These are phyloP conservation scores for Ferrisia virgata DNA, from an alignment of 2,888 invertebrate species.

Conservation along the genomic window DNA sequence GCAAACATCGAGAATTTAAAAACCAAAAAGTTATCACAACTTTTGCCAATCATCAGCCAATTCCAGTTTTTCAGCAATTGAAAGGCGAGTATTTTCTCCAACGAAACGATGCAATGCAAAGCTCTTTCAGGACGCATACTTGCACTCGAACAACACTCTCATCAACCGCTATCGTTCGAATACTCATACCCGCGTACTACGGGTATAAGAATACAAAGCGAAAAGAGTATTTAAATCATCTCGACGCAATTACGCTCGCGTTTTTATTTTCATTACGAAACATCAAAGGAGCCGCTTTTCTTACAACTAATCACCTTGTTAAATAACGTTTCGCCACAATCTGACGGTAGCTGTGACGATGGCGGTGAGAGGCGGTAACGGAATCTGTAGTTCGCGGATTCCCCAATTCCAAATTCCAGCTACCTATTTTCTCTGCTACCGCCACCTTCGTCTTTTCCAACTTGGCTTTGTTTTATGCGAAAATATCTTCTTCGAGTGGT, in stretches of 20 bases:
- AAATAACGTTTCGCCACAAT: slow-evolving; percentile 5
- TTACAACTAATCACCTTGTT: slow-evolving; percentile 9
- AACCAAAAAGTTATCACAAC: background rate
- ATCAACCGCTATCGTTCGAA: background rate
- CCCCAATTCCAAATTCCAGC: background rate
- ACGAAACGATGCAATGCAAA: background rate
- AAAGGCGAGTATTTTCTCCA: background rate
- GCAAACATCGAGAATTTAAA: background rate
- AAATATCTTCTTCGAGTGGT: background rate
- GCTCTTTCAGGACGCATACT: background rate
- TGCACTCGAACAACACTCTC: background rate
- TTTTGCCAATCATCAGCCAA: background rate
- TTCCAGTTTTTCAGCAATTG: background rate
- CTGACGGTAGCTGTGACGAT: too few relatives aligned
- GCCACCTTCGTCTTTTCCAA: background rate
- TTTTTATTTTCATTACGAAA: background rate
- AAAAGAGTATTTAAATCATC: background rate
- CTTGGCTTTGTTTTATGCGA: background rate
- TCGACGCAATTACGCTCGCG: background rate
- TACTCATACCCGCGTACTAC: background rate
- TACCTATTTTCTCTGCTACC: background rate
- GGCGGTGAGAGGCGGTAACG: too few relatives aligned
- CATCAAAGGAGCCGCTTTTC: background rate
- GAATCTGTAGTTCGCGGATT: background rate
- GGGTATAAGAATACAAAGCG: too few relatives aligned